phyloP scores from a whole-genome alignment of 2,797 vertebrate species.

The Anolis apletophallus region DNA sequence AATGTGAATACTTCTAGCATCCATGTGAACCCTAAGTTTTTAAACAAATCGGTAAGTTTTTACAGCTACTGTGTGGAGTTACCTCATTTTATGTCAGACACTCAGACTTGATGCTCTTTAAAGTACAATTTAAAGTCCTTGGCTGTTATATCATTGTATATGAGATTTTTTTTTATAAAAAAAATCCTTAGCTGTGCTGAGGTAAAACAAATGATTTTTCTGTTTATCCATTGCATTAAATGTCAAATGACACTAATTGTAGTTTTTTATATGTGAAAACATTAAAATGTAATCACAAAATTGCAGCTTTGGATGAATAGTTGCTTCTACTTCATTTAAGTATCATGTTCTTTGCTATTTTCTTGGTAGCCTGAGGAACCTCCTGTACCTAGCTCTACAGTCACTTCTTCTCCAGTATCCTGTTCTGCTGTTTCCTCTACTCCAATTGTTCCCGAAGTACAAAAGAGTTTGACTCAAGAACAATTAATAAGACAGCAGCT shows the following conservation, averaged over 20 bases:
- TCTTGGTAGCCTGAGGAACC: constrained; percentile 84
- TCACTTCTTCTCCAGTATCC: constrained; percentile 80
- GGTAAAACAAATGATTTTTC: neutral
- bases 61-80: neutral
- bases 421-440: constrained; percentile 84
- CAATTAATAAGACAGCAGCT: constrained; percentile 96
- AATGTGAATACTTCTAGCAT: constrained; percentile 96
- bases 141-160: neutral
- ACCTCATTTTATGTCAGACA: neutral
- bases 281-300: neutral
- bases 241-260: neutral
- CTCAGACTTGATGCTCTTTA: constrained; percentile 34
- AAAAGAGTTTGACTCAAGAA: constrained; percentile 89
- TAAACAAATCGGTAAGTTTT: constrained; percentile 93
- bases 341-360: constrained; percentile 64
- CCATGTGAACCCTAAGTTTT: constrained; percentile 98
- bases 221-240: neutral
- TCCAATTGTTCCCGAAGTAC: constrained; percentile 81
- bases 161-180: constrained; percentile 18
- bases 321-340: neutral
- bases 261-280: neutral
- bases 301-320: neutral
- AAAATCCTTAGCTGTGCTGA: neutral
- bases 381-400: constrained; percentile 77
- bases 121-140: neutral